Percentiles rank a stretch among this genome's conserved stretches.
Conservation (phyloP, 1,140 invertebrate species). For the Lucilia cuprina region DNA sequence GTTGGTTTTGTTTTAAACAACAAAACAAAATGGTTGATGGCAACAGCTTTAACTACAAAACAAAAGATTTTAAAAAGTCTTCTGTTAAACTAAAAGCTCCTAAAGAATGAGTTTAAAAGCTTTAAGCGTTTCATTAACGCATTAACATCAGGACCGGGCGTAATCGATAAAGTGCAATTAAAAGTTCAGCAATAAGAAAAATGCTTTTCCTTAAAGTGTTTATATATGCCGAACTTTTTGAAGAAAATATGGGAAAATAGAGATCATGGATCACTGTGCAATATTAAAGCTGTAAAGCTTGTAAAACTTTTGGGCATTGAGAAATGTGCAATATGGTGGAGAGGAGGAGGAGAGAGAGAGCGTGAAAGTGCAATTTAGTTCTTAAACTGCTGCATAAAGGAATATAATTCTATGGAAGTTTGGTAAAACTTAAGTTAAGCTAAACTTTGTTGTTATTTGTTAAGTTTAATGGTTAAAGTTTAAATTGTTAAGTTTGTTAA, state of each 20-base stretch:
- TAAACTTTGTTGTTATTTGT: slow-evolving; percentile 21
- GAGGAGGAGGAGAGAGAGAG: too few species aligned
- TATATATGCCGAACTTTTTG: background rate
- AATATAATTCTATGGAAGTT: too few species aligned
- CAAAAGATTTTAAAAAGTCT: background rate
- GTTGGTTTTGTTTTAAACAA: too few species aligned
- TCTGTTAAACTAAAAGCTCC: background rate
- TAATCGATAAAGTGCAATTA: slow-evolving; percentile 19
- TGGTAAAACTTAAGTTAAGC: background rate
- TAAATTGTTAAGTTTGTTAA: background rate
- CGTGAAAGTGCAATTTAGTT: background rate
- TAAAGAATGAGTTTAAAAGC: slow-evolving; percentile 28
- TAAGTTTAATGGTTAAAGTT: background rate
- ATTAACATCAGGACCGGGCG: slow-evolving; percentile 26
- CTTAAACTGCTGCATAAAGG: background rate
- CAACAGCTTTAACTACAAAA: background rate
- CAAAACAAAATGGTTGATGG: background rate
- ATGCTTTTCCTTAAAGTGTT: background rate
- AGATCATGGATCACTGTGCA: slow-evolving; percentile 2
- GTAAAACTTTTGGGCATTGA: background rate
- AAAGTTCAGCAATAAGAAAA: background rate
- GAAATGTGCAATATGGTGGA: slow-evolving; percentile 6
- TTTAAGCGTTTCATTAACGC: background rate
- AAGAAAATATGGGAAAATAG: too few species aligned
- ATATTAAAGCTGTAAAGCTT: background rate